A percentile compares a stretch with the other conserved stretches of the same genome.
Evolutionary conservation across 2,888 invertebrate species (phyloP).

Genomic region (Andrena dorsata): DNA sequence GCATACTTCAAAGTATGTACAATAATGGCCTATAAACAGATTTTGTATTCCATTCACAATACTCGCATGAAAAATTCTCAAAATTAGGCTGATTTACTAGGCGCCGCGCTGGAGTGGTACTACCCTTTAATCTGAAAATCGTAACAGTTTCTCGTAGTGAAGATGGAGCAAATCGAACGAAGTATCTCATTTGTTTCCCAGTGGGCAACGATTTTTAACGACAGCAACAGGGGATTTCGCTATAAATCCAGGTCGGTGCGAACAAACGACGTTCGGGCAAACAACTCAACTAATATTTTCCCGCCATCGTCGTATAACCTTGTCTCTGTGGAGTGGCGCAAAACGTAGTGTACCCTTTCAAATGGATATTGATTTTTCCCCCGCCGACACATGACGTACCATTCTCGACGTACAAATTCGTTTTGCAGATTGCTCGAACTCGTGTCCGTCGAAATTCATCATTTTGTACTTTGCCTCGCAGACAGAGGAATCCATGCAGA

Average conservation of each 20-base stretch:
- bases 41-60: no score
- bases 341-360: conserved; percentile 37
- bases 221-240: not conserved
- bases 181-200: not conserved
- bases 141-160: no score
- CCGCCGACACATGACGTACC: conserved; percentile 19
- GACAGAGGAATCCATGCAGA: conserved; percentile 5
- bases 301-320: conserved; percentile 3
- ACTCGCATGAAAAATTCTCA: no score
- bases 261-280: not conserved
- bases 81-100: no score
- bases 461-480: conserved; percentile 4
- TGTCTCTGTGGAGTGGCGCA: not conserved
- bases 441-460: conserved; percentile 20
- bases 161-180: not conserved
- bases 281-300: conserved; percentile 14
- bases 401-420: conserved; percentile 28
- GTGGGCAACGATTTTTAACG: not conserved
- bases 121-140: no score
- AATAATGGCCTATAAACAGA: no score
- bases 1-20: no score
- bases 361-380: conserved; percentile 51
- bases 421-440: conserved; percentile 24
- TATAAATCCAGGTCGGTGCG: not conserved
- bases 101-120: no score